Evolutionary conservation across 2,797 vertebrate genomes (phyloP).

Genomic region (Pseudochromis fuscus): DNA sequence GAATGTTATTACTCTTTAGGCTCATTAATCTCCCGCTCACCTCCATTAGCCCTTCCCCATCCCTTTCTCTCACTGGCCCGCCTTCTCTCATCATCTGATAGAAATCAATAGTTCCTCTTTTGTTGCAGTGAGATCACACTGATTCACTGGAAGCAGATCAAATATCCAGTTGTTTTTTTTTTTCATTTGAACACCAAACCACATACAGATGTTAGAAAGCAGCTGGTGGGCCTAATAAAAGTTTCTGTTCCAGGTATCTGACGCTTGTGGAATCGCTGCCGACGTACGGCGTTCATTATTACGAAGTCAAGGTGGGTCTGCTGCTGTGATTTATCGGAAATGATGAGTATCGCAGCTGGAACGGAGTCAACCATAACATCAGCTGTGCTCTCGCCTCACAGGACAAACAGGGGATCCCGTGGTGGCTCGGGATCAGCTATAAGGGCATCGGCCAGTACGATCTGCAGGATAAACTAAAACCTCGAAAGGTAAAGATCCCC

Average conservation of each 20-base stretch:
- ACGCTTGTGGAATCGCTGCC: slow-evolving; percentile 95
- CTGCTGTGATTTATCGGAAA: slow-evolving; percentile 41
- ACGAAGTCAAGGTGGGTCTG: slow-evolving; percentile 94
- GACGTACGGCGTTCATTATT: slow-evolving; percentile 98
- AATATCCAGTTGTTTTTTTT: slow-evolving; percentile 16
- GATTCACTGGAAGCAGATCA: slow-evolving; percentile 48
- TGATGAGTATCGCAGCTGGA: slow-evolving; percentile 38
- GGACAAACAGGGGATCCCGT: slow-evolving; percentile 99
- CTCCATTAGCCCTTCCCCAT: slow-evolving; percentile 37
- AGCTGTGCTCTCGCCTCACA: slow-evolving; percentile 71
- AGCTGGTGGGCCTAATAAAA: slow-evolving; percentile 44
- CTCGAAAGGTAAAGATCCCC: slow-evolving; percentile 90
- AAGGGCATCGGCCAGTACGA: slow-evolving; percentile 99
- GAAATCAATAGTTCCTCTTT: slow-evolving; percentile 73
- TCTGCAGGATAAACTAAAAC: slow-evolving; percentile 97
- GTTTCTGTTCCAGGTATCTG: slow-evolving; percentile 90
- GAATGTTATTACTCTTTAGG: slow-evolving; percentile 40
- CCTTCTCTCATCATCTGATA: slow-evolving; percentile 63
- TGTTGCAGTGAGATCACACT: slow-evolving; percentile 53
- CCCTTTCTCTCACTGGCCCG: slow-evolving; percentile 29
- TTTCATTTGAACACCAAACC: slow-evolving; percentile 27
- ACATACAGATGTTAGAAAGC: slow-evolving; percentile 25
- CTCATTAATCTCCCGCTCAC: slow-evolving; percentile 70
- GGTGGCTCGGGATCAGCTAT: slow-evolving; percentile 99
- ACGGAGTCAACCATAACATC: slow-evolving; percentile 16